Conservation (phyloP, 2,113 vertebrate species). For the Melanerpes aurifrons region DNA sequence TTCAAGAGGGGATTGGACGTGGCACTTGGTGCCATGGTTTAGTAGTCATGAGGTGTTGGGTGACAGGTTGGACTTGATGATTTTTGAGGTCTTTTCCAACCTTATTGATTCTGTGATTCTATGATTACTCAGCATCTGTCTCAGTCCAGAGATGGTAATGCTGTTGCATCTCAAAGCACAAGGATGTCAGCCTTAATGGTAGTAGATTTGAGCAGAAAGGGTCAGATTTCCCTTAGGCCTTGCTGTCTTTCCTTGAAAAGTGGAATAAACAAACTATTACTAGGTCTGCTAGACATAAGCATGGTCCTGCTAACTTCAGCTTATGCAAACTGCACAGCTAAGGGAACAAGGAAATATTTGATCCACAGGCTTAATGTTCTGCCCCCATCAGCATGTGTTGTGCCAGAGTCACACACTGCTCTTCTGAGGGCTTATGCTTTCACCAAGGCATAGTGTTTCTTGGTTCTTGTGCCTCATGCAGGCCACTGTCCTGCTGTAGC, state of each 20-base stretch:
- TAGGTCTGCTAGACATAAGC: background rate
- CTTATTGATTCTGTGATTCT: too few species aligned
- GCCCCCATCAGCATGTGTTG: background rate
- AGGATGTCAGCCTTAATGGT: background rate
- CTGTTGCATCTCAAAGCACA: background rate
- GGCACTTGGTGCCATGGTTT: too few species aligned
- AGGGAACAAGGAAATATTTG: background rate
- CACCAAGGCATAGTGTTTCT: accelerated
- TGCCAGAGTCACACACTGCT: background rate
- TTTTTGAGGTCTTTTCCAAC: too few species aligned
- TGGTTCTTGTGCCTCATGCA: background rate
- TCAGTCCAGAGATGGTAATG: background rate
- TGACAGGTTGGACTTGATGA: too few species aligned
- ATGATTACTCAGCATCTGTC: background rate
- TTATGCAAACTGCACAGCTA: background rate
- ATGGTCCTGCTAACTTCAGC: background rate
- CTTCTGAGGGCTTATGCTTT: background rate
- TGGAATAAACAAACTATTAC: background rate
- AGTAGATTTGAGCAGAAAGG: background rate
- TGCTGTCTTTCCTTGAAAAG: background rate
- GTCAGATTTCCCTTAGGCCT: background rate
- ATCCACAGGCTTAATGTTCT: background rate
- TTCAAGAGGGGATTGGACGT: too few species aligned
- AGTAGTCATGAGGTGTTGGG: too few species aligned
- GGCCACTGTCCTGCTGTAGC: background rate